A percentile compares a stretch with the other conserved stretches of the same genome.
These are phyloP conservation scores for Tillus elongatus DNA, from an alignment of 2,888 invertebrate species.

Conservation along the genomic window DNA sequence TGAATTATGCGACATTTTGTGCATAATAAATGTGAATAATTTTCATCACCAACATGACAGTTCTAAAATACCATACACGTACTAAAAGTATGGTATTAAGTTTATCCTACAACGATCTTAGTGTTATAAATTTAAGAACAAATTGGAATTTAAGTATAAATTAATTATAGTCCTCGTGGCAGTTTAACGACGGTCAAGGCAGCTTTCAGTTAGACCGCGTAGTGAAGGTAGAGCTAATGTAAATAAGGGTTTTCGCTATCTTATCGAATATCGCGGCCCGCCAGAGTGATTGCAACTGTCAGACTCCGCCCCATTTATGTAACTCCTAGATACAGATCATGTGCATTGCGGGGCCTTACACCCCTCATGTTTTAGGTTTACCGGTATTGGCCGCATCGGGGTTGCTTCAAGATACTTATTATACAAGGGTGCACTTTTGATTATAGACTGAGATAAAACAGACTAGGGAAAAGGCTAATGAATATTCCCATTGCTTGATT, in stretches of 20 bases:
- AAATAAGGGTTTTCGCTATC: constrained; percentile 19
- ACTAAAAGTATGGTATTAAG: too few relatives aligned
- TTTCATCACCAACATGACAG: too few relatives aligned
- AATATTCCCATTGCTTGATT: too few relatives aligned
- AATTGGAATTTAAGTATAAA: constrained; percentile 7
- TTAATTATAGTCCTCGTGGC: constrained; percentile 5
- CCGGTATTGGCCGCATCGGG: neutral
- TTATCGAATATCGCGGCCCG: constrained; percentile 20
- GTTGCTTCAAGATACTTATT: too few relatives aligned
- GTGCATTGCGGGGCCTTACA: constrained; percentile 11
- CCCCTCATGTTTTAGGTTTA: neutral
- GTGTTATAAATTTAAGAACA: constrained; percentile 4
- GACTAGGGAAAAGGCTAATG: too few relatives aligned
- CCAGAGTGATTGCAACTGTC: constrained; percentile 24
- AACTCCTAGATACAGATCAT: constrained; percentile 23
- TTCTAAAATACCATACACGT: too few relatives aligned
- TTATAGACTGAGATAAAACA: too few relatives aligned
- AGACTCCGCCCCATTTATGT: constrained; percentile 32
- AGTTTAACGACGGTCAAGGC: constrained; percentile 2
- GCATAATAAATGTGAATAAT: too few relatives aligned
- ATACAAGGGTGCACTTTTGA: too few relatives aligned
- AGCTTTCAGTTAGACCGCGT: neutral
- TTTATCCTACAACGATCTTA: neutral
- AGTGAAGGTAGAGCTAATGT: constrained; percentile 14
- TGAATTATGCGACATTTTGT: too few relatives aligned